Evolutionary conservation across 2,888 invertebrate species (phyloP).

Genomic region (Tetheella fluctuosa): DNA sequence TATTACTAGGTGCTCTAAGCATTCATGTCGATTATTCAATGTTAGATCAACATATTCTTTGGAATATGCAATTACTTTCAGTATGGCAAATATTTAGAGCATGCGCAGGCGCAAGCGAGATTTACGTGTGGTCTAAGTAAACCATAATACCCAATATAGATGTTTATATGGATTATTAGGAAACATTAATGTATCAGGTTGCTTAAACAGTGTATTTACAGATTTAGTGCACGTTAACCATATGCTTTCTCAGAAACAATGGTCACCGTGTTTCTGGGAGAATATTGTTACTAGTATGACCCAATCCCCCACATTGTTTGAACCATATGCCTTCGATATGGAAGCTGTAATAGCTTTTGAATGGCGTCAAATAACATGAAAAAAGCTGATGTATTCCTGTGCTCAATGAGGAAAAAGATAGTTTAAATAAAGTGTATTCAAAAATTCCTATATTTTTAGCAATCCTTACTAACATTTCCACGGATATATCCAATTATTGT

Average conservation of each 20-base stretch:
- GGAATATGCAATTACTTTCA: neutral
- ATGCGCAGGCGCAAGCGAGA: conserved; percentile 16
- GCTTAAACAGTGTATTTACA: conserved; percentile 18
- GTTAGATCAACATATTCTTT: neutral
- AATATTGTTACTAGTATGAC: neutral
- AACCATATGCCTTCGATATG: neutral
- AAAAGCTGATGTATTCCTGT: no score
- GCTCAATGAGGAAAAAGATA: no score
- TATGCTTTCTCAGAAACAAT: conserved; percentile 3
- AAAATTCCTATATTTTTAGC: neutral
- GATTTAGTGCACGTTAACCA: conserved; percentile 14
- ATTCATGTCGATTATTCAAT: neutral
- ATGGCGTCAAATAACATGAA: neutral
- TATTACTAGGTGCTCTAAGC: neutral
- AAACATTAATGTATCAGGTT: conserved; percentile 21
- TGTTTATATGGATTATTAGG: conserved; percentile 20
- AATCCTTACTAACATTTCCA: neutral
- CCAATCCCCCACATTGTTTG: neutral
- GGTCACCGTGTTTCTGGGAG: neutral
- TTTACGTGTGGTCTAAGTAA: conserved; percentile 26
- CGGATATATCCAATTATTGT: conserved; percentile 13
- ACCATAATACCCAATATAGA: conserved; percentile 7
- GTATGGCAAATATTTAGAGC: conserved; percentile 36
- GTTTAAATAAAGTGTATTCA: neutral
- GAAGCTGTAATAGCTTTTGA: neutral